A percentile compares a stretch with the other conserved stretches of the same genome.
These are phyloP conservation scores for Heteractis magnifica DNA, from an alignment of 92 coral and sea anemone genomes.

Conservation along the genomic window DNA sequence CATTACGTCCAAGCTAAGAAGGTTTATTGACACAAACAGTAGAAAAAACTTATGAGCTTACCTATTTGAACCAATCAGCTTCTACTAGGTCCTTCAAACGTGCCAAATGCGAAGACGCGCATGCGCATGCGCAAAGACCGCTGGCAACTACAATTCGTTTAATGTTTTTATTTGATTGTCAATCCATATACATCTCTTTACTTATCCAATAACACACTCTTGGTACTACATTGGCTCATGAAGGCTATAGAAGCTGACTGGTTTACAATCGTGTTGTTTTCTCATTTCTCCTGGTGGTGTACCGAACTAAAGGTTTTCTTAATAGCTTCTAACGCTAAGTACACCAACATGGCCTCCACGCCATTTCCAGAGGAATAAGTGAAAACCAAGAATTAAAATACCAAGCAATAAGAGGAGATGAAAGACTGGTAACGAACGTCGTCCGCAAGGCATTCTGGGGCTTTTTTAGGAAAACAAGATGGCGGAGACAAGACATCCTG, in stretches of 20 bases:
- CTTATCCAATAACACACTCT: background rate
- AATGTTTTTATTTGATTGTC: background rate
- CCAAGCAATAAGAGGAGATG: too few species aligned
- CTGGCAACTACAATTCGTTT: slow-evolving; percentile 15
- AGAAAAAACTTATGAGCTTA: background rate
- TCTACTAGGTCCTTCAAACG: slow-evolving; percentile 17
- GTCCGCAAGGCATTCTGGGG: background rate
- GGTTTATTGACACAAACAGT: too few species aligned
- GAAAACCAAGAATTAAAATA: too few species aligned
- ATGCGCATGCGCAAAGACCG: slow-evolving; percentile 39
- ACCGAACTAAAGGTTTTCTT: too few species aligned
- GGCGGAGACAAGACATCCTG: too few species aligned
- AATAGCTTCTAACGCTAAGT: too few species aligned
- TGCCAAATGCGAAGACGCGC: slow-evolving; percentile 4
- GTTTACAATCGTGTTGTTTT: background rate
- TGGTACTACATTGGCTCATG: background rate
- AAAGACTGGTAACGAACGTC: background rate
- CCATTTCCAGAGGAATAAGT: too few species aligned
- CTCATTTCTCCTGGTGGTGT: too few species aligned
- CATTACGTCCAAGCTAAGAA: too few species aligned
- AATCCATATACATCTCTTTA: background rate
- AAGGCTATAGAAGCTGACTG: slow-evolving; percentile 40
- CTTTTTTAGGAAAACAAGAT: background rate
- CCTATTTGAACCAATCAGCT: slow-evolving; percentile 5
- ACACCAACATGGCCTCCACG: too few species aligned